Percentiles rank a stretch among this genome's conserved stretches.
These are phyloP conservation scores for Shargacucullia verbasci DNA, from an alignment of 2,888 invertebrate genomes.

Conservation along the genomic window DNA sequence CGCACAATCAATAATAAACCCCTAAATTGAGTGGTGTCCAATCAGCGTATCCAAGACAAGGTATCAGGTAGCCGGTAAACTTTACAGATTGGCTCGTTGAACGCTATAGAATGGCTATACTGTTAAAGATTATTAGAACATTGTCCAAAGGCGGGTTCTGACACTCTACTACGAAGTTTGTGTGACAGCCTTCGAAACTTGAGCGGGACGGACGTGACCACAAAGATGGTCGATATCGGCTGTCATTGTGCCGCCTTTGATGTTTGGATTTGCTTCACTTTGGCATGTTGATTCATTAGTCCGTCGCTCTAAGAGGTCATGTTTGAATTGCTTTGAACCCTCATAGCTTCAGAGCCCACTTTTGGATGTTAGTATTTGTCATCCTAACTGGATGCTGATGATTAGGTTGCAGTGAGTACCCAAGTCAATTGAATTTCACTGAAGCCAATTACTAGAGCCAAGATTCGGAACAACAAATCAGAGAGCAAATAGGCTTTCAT, in stretches of 20 bases:
- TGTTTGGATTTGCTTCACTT: conserved; percentile 45
- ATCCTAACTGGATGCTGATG: conserved; percentile 11
- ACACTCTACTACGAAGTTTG: conserved; percentile 65
- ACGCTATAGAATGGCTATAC: conserved; percentile 55
- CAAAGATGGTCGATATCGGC: conserved; percentile 60
- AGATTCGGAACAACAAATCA: background rate
- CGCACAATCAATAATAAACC: conserved; percentile 68
- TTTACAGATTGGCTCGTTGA: conserved; percentile 63
- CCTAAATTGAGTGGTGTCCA: conserved; percentile 64
- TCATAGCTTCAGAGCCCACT: conserved; percentile 4
- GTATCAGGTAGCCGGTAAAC: conserved; percentile 70
- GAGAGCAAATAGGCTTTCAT: conserved; percentile 6
- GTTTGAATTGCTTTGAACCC: conserved; percentile 22
- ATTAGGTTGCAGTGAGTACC: background rate
- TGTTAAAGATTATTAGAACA: conserved; percentile 62
- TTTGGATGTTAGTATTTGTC: conserved; percentile 12
- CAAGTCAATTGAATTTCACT: conserved; percentile 12
- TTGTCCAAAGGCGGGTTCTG: conserved; percentile 58
- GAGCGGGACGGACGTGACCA: conserved; percentile 50
- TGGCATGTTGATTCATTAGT: conserved; percentile 44
- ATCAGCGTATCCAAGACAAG: conserved; percentile 59
- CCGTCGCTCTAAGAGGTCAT: conserved; percentile 18
- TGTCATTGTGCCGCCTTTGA: conserved; percentile 54
- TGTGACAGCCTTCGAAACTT: conserved; percentile 67
- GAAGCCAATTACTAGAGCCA: background rate